Conservation (phyloP, 2,888 invertebrate genomes). For the Netelia fuscicornis region DNA sequence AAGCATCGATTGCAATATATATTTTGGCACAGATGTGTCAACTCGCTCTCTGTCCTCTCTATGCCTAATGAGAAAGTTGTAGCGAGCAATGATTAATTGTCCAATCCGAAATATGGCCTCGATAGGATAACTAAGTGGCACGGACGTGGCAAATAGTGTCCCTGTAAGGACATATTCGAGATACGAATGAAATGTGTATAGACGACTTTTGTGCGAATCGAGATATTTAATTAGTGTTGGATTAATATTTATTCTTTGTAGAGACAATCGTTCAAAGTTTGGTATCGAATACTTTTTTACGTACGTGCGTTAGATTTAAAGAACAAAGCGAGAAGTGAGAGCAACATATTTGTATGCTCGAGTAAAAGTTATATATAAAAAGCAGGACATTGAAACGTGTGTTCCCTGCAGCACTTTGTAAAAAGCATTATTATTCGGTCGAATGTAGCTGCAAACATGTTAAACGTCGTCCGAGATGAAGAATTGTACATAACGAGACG, state of each 20-base stretch:
- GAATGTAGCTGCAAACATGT: neutral
- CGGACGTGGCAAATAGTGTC: neutral
- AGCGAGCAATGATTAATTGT: neutral
- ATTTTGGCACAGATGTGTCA: neutral
- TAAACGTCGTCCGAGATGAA: neutral
- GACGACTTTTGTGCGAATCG: constrained; percentile 32
- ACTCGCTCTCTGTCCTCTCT: neutral
- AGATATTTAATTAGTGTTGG: constrained; percentile 61
- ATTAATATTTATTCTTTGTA: constrained; percentile 65
- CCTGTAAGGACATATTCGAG: constrained; percentile 14
- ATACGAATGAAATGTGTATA: constrained; percentile 52
- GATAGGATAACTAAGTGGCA: constrained; percentile 2
- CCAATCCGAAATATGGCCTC: neutral
- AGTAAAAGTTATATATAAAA: constrained; percentile 8
- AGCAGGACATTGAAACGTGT: constrained; percentile 10
- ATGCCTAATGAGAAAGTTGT: neutral
- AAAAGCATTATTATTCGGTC: constrained; percentile 29
- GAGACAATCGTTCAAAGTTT: constrained; percentile 44
- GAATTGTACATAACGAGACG: constrained; percentile 51
- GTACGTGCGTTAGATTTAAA: constrained; percentile 35
- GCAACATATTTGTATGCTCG: neutral
- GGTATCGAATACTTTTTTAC: constrained; percentile 58
- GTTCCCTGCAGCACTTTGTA: constrained; percentile 48
- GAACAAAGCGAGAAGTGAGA: neutral
- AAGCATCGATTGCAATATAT: neutral